Percentiles rank a stretch among this genome's conserved stretches.
phyloP scores from a whole-genome alignment of 1,140 invertebrate species.

The Oryctes rhinoceros region DNA sequence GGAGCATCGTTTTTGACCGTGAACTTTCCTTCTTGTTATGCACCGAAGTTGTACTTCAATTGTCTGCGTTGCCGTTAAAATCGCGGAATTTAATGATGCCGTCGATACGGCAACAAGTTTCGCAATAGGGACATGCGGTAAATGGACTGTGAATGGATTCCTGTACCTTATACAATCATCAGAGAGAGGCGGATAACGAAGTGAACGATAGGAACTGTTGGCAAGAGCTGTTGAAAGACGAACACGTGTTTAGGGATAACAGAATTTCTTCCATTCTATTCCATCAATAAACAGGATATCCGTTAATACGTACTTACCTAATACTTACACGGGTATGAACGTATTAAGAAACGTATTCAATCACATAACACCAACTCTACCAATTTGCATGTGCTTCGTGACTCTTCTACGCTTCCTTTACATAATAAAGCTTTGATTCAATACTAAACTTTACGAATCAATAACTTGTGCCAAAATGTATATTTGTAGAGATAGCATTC shows the following conservation, averaged over 20 bases:
- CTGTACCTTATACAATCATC: background rate
- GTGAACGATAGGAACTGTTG: background rate
- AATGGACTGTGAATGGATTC: conserved; percentile 26
- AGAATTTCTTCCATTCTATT: background rate
- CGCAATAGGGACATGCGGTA: background rate
- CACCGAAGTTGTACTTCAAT: background rate
- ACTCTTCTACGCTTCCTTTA: too few relatives aligned
- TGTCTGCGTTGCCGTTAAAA: background rate
- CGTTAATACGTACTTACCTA: background rate
- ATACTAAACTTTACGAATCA: too few relatives aligned
- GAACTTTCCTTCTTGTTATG: conserved; percentile 26
- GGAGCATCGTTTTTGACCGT: conserved; percentile 33
- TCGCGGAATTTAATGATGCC: background rate
- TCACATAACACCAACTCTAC: background rate
- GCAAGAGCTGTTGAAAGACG: background rate
- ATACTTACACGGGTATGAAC: background rate
- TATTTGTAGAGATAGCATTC: too few relatives aligned
- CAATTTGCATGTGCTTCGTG: too few relatives aligned
- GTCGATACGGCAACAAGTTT: background rate
- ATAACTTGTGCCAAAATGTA: too few relatives aligned
- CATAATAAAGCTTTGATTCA: too few relatives aligned
- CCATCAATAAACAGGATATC: conserved; percentile 12
- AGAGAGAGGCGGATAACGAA: background rate
- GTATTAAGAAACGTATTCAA: background rate
- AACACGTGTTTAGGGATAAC: background rate